phyloP scores from a whole-genome alignment of 2,113 vertebrate genomes.

The Chauna torquata region DNA sequence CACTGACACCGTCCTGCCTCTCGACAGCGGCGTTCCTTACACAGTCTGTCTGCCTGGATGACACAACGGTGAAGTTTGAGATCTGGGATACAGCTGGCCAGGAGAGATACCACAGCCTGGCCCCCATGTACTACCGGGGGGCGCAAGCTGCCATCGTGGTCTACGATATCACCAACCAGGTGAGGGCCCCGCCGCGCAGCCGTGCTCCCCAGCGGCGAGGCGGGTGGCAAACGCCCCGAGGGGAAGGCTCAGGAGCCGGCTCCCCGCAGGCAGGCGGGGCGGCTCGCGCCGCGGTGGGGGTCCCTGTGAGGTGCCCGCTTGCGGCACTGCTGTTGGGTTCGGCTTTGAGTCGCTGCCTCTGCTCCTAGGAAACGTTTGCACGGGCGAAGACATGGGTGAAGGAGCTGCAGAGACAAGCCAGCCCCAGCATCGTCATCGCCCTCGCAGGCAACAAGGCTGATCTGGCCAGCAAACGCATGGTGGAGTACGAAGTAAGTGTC shows the following conservation, averaged over 20 bases:
- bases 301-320: neutral
- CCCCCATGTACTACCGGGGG: conserved; percentile 84
- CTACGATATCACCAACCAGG: conserved; percentile 85
- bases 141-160: conserved; percentile 84
- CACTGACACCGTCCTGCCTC: neutral
- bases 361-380: conserved; percentile 78
- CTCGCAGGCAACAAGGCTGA: conserved; percentile 82
- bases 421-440: conserved; percentile 82
- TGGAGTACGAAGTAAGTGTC: conserved; percentile 80
- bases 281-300: neutral
- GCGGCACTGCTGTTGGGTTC: neutral
- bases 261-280: neutral
- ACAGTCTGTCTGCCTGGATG: conserved; percentile 83
- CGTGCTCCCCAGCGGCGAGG: neutral
- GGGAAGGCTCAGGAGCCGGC: too few relatives aligned
- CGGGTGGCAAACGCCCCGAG: neutral
- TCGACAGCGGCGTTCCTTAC: conserved; percentile 79
- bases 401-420: conserved; percentile 82
- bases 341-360: neutral
- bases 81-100: conserved; percentile 87
- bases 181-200: neutral
- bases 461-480: conserved; percentile 81
- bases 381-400: conserved; percentile 84
- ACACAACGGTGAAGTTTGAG: conserved; percentile 85
- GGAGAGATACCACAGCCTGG: conserved; percentile 84